Evolutionary conservation across 2,888 invertebrate species (phyloP).

Genomic region (Cheilosia pagana): DNA sequence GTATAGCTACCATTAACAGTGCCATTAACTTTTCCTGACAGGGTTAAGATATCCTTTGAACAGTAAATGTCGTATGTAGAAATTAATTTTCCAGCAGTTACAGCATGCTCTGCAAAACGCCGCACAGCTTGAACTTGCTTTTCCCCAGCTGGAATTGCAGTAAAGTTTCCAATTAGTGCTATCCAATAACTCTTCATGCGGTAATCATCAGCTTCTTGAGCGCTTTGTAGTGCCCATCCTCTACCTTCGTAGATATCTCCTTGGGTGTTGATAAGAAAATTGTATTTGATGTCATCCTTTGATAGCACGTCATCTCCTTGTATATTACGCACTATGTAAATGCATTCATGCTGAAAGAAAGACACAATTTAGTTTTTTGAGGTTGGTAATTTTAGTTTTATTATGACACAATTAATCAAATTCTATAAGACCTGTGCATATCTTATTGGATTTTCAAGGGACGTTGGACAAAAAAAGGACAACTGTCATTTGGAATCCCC

Average conservation of each 20-base stretch:
- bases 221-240: constrained; percentile 56
- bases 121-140: constrained; percentile 9
- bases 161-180: constrained; percentile 70
- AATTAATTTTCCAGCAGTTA: constrained; percentile 12
- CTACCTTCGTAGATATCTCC: constrained; percentile 70
- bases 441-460: no score
- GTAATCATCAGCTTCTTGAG: constrained; percentile 2
- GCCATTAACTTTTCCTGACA: background rate
- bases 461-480: no score
- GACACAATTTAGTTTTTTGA: background rate
- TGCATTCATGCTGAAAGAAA: constrained; percentile 34
- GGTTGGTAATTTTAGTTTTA: background rate
- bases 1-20: background rate
- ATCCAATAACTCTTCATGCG: constrained; percentile 49
- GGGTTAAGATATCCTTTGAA: constrained; percentile 2
- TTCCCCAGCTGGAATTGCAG: background rate
- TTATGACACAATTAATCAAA: background rate
- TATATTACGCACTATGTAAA: constrained; percentile 26
- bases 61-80: constrained; percentile 1
- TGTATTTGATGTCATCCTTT: constrained; percentile 62
- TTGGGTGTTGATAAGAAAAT: constrained; percentile 67
- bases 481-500: no score
- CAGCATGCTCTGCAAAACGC: constrained; percentile 8
- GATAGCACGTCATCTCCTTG: constrained; percentile 39
- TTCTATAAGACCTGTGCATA: no score